Evolutionary conservation across 2,113 vertebrate genomes (phyloP).

Genomic region (Setophaga kirtlandii): DNA sequence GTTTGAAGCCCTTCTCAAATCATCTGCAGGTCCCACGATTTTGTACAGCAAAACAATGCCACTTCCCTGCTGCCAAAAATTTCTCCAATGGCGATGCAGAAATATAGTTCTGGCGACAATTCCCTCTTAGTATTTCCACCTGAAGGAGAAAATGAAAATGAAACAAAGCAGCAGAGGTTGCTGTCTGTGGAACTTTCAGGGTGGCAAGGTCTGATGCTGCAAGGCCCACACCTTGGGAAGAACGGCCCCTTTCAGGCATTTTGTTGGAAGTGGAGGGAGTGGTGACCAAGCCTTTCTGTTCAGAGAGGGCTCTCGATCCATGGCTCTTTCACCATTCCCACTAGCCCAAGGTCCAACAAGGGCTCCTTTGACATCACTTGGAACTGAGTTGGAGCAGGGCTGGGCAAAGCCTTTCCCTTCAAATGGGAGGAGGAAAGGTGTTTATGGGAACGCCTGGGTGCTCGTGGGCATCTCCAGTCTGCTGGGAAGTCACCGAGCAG

Average conservation of each 20-base stretch:
- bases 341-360: neutral
- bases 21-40: neutral
- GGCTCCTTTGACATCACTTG: slow-evolving; percentile 16
- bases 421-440: neutral
- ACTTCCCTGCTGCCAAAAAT: neutral
- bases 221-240: neutral
- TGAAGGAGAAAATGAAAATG: neutral
- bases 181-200: neutral
- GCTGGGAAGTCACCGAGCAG: slow-evolving; percentile 8
- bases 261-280: neutral
- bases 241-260: neutral
- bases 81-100: rapidly evolving
- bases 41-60: rapidly evolving
- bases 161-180: neutral
- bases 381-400: neutral
- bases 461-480: slow-evolving; percentile 16
- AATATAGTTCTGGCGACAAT: neutral
- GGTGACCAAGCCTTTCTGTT: neutral
- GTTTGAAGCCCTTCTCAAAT: neutral
- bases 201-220: neutral
- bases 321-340: neutral
- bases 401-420: neutral
- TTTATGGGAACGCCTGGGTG: neutral
- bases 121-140: neutral
- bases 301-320: neutral